These are phyloP conservation scores for Lissocephala sabroskyi DNA, from an alignment of 2,888 invertebrate species.

Conservation along the genomic window DNA sequence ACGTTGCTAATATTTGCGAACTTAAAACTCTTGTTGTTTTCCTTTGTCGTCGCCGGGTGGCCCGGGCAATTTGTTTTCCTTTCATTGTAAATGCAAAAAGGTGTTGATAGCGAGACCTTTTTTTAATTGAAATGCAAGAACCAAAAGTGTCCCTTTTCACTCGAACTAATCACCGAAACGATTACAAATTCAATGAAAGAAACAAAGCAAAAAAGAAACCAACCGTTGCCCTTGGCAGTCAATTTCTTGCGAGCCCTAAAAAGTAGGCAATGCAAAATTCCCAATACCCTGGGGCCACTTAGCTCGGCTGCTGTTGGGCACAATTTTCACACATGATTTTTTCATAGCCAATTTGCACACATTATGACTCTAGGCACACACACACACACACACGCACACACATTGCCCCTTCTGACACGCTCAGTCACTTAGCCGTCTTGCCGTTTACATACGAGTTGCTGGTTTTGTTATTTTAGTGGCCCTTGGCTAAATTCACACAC, in stretches of 20 bases:
- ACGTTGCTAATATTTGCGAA: constrained; percentile 4
- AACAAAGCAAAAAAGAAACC: too few relatives aligned
- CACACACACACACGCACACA: neutral
- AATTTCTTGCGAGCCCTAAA: constrained; percentile 11
- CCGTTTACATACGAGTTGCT: neutral
- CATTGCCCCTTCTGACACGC: too few relatives aligned
- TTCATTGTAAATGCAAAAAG: neutral
- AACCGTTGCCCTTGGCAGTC: neutral
- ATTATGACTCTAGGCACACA: constrained; percentile 23
- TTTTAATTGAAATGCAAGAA: too few relatives aligned
- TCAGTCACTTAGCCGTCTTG: neutral
- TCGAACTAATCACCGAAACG: too few relatives aligned
- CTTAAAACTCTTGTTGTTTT: neutral
- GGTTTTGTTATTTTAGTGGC: constrained; percentile 14
- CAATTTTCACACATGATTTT: constrained; percentile 55
- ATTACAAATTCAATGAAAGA: too few relatives aligned
- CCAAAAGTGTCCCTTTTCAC: too few relatives aligned
- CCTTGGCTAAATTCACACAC: constrained; percentile 30
- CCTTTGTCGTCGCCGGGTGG: neutral
- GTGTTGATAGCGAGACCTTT: constrained; percentile 2
- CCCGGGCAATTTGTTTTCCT: neutral
- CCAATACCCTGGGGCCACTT: constrained; percentile 7
- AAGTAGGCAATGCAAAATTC: constrained; percentile 21
- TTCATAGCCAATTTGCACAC: constrained; percentile 58
- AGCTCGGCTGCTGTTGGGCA: constrained; percentile 6